Evolutionary conservation across 2,797 vertebrate genomes (phyloP).

Genomic region (Acipenser oxyrinchus): DNA sequence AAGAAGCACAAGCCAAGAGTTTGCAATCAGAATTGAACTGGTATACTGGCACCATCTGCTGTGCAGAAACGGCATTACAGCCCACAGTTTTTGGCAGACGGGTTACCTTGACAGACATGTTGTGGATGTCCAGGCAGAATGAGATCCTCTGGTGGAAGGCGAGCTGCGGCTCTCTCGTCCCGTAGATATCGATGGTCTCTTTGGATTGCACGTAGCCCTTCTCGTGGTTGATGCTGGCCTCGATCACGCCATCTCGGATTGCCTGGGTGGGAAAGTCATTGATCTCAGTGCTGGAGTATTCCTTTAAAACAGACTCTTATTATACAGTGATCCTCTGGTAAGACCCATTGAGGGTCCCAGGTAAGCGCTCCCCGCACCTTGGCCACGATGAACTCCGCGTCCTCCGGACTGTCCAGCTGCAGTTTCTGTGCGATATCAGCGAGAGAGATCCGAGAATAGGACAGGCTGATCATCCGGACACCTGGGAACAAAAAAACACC

Average conservation of each 20-base stretch:
- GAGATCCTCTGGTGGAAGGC: conserved; percentile 96
- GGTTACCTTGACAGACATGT: conserved; percentile 93
- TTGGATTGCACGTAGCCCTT: conserved; percentile 96
- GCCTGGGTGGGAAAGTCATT: conserved; percentile 52
- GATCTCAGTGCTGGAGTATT: background rate
- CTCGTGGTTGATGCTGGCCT: conserved; percentile 96
- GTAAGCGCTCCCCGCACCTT: conserved; percentile 60
- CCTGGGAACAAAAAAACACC: conserved; percentile 46
- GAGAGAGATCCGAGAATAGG: conserved; percentile 90
- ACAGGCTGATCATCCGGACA: conserved; percentile 95
- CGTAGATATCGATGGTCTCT: conserved; percentile 93
- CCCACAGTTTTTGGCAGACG: background rate
- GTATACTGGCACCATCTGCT: background rate
- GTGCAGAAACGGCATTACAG: background rate
- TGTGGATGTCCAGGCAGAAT: conserved; percentile 97
- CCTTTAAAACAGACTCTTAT: background rate
- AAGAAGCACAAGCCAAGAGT: background rate
- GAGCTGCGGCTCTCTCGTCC: conserved; percentile 89
- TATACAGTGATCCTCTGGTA: no score
- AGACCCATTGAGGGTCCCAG: background rate
- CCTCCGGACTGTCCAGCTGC: conserved; percentile 91
- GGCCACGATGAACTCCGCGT: conserved; percentile 93
- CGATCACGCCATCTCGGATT: conserved; percentile 91
- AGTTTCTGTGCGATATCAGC: conserved; percentile 91
- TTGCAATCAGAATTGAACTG: background rate